Base-by-base conservation (phyloP, 2,113 vertebrate species). In the Dasypus novemcinctus region DNA sequence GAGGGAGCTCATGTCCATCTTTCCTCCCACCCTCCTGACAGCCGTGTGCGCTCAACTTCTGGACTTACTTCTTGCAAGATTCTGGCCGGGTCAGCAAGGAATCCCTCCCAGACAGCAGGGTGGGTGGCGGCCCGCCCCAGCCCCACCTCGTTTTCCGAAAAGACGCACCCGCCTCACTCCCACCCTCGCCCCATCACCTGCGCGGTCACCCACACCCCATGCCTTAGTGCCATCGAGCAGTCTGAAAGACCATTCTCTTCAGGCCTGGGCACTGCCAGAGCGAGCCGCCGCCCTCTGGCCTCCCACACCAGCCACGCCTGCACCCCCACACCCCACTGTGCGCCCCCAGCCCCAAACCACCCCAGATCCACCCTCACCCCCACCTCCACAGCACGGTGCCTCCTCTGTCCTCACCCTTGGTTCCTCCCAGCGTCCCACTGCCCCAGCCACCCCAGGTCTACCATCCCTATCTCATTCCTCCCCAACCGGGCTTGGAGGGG, bases 211-310 rank as follows among this genome's bases (percentile, higher is more conserved):
- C 25, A 87, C 96, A 97, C 96, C 96, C 78, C 57, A 43, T 97
- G 95, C 97, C 96, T 95, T 96, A 97, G 91, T 96, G 97, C 94
- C 84, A 96, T 92, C 59, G 14, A 93, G 43, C 5, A 5, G 9
- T n/a, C n/a, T n/a, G 9, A 46, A 9, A 46, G 43, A 5, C 43
- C 9, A 9, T 46, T 9, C 9, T 46, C 43, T 46, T 46, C 43
- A 46, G 5, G 9, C 43, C 43, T 46, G 9, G 43, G 43, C 9
- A 9, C 5, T 46, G 43, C 43, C 43, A 5, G n/a, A 46, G 43
- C 43, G 5, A 46, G 43, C 43, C 43, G 9, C 43, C 43, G 5
- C 43, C 43, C 43, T 46, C 43, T 46, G 43, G 43, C 43, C 9
- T 46, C 43, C 43, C 43, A 46, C 5, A 46, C 9, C 5, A 46